These are phyloP conservation scores for Parascotia fuliginaria DNA, from an alignment of 2,888 invertebrate species.

Conservation along the genomic window DNA sequence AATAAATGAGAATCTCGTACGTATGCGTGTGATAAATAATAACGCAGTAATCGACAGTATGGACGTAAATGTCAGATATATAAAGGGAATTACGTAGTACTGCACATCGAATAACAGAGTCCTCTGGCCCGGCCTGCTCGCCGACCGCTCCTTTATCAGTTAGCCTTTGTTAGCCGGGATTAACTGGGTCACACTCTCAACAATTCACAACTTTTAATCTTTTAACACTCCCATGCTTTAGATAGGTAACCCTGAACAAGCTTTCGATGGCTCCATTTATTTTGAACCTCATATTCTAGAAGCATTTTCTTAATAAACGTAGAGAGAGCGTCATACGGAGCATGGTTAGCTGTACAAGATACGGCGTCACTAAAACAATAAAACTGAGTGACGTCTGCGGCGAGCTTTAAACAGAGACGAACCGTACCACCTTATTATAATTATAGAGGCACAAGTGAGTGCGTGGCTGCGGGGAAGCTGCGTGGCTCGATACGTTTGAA, in stretches of 20 bases:
- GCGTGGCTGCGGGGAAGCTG: not conserved
- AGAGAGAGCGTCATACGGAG: not conserved
- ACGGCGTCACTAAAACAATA: conserved; percentile 10
- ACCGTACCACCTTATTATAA: not conserved
- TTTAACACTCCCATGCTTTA: conserved; percentile 10
- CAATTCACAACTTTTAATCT: conserved; percentile 28
- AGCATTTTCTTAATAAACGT: not conserved
- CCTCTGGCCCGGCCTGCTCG: not conserved
- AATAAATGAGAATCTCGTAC: no score
- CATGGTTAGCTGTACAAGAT: not conserved
- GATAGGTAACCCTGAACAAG: conserved; percentile 2
- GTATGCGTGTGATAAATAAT: no score
- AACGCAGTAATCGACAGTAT: not conserved
- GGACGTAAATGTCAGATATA: conserved; percentile 19
- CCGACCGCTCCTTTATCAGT: conserved; percentile 17
- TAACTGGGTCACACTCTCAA: not conserved
- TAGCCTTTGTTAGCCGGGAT: not conserved
- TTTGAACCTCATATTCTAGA: no score
- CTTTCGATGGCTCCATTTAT: not conserved
- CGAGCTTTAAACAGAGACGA: conserved; percentile 8
- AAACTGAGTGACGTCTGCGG: conserved; percentile 12
- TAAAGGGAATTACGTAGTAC: no score
- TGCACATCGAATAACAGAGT: no score
- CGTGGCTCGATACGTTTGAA: conserved; percentile 4
- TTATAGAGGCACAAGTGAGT: not conserved